A percentile compares a stretch with the other conserved stretches of the same genome.
Conservation (phyloP, 2,113 vertebrate species). For the Nannobrachium achirus region DNA sequence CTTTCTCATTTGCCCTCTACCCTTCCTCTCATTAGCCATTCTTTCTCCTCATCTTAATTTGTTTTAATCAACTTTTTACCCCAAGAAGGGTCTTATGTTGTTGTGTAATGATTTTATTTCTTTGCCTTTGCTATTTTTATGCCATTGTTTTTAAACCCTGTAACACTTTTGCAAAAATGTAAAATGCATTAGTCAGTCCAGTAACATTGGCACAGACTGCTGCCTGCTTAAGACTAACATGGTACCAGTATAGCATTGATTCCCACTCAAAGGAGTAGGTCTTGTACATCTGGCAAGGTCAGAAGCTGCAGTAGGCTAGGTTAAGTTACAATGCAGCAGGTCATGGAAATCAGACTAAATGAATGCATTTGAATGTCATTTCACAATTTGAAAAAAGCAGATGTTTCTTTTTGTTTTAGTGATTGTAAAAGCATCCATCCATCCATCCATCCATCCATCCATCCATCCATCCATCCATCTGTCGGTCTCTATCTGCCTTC, state of each 20-base stretch:
- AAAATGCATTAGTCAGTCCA: background rate
- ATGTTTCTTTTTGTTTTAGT: background rate
- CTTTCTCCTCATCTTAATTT: background rate
- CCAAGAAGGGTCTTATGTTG: no score
- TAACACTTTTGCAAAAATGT: no score
- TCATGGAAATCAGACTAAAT: background rate
- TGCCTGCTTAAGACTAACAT: slow-evolving; percentile 43
- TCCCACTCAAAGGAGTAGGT: background rate
- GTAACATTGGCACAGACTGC: background rate
- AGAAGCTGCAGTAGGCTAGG: slow-evolving; percentile 18
- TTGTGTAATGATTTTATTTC: no score
- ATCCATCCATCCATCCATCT: background rate
- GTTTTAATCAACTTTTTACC: background rate
- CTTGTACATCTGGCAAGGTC: slow-evolving; percentile 34
- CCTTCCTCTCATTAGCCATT: background rate
- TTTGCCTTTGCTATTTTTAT: no score
- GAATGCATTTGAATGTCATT: background rate
- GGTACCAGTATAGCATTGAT: slow-evolving; percentile 39
- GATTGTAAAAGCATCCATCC: background rate
- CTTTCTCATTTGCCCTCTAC: background rate
- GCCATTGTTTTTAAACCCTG: no score
- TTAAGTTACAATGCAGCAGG: background rate
- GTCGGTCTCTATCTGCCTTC: background rate
- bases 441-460: background rate
- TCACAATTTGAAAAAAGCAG: background rate